Evolutionary conservation across 2,113 vertebrate species (phyloP), one percentile per base, ranked within the genome.

Genomic region (Alligator sinensis): DNA sequence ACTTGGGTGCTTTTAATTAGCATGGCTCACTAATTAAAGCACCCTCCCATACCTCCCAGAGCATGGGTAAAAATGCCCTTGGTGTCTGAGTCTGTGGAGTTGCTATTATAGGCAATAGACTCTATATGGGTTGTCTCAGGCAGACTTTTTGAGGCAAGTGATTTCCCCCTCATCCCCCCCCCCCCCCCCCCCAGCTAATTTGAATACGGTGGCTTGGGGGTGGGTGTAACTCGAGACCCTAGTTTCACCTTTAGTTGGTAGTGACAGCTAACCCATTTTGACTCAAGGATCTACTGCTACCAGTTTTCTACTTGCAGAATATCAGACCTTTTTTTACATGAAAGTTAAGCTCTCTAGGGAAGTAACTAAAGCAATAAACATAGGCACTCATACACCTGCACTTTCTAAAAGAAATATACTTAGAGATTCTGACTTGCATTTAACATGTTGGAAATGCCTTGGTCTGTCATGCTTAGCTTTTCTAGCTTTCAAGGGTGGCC

Each of bases 391-490:
- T 92, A 14, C 4, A 30, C 1, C 27, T 47, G 11, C 11, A 24
- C 1, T 9, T 72, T 80, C 72, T 81, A 34, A 68, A 0, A 2
- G 4, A 74, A n/a, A 2, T 55, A 22, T 30, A 11, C 3, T 8
- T 81, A 64, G 70, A 19, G 4, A 58, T 47, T 77, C 63, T 16
- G 1, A 59, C 8, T 60, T 2, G 79, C 34, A 21, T 34, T 11
- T 72, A 34, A 21, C 68, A 38, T 72, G 47, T 15, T 84, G 2
- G 84, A 89, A 34, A 61, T 19, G 4, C 21, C 3, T 92, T 84
- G 5, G 12, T 72, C 1, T 91, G 4, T 11, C 13, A 12, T 86
- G n/a, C 34, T 15, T 60, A 79, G 24, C 58, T 76, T 57, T 78
- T 60, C 54, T 2, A 0, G 0, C 27, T 74, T 88, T 30, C 74